Percentiles rank a stretch among this genome's conserved stretches.
phyloP scores from a whole-genome alignment of 2,113 vertebrate species.

The Lutjanus erythropterus region DNA sequence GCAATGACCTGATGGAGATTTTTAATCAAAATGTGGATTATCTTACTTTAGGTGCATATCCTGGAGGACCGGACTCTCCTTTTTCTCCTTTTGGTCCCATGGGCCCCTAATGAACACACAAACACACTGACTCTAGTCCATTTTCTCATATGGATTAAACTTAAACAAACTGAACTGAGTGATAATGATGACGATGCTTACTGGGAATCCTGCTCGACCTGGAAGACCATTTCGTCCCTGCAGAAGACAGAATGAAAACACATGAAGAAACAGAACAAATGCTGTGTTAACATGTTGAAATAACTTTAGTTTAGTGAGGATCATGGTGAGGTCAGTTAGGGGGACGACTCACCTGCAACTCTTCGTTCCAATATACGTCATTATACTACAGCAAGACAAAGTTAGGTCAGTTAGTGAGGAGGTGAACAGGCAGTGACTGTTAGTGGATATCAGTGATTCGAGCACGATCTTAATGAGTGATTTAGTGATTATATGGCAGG shows the following conservation, averaged over 20 bases:
- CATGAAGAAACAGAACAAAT: background rate
- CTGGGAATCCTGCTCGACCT: slow-evolving; percentile 79
- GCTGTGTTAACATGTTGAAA: background rate
- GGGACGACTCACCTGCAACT: slow-evolving; percentile 72
- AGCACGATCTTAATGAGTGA: background rate
- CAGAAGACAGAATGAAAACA: background rate
- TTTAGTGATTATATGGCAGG: background rate
- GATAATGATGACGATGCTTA: slow-evolving; percentile 52
- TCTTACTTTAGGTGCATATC: slow-evolving; percentile 78
- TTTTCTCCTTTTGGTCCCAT: slow-evolving; percentile 82
- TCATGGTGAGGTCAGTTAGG: slow-evolving; percentile 2
- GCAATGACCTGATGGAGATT: too few species aligned
- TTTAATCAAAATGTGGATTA: background rate
- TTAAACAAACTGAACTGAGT: background rate
- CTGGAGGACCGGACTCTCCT: slow-evolving; percentile 77
- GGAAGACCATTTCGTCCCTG: slow-evolving; percentile 61
- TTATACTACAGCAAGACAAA: slow-evolving; percentile 77
- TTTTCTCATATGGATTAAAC: background rate
- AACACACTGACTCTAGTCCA: background rate
- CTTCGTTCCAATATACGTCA: slow-evolving; percentile 66
- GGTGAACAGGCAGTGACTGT: slow-evolving; percentile 56
- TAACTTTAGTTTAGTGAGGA: slow-evolving; percentile 6
- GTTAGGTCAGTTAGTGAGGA: slow-evolving; percentile 66
- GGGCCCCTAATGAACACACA: slow-evolving; percentile 72
- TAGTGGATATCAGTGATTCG: slow-evolving; percentile 50